phyloP scores from a whole-genome alignment of 1,140 invertebrate species.

The Lordiphosa collinella region DNA sequence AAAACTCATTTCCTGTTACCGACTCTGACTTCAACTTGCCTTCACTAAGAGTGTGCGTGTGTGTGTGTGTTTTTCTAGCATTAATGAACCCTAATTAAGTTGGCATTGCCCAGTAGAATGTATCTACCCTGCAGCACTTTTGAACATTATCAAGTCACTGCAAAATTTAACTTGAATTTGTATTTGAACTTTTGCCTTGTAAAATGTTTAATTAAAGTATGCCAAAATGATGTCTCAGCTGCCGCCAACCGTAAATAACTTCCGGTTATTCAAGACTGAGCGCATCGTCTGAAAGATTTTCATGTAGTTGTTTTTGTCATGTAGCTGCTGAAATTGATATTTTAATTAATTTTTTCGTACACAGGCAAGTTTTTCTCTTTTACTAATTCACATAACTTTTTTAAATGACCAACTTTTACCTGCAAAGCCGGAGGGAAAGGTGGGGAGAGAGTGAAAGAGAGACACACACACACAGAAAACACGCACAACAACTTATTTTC shows the following conservation, averaged over 20 bases:
- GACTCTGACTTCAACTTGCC: background rate
- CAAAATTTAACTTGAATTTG: conserved; percentile 10
- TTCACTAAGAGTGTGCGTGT: background rate
- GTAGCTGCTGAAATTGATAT: conserved; percentile 17
- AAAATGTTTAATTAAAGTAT: conserved; percentile 13
- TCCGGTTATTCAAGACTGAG: conserved; percentile 7
- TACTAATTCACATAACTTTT: conserved; percentile 9
- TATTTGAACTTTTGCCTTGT: conserved; percentile 7
- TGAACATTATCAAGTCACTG: conserved; percentile 2
- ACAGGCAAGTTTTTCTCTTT: background rate
- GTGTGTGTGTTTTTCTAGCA: conserved; percentile 37
- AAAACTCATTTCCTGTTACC: conserved; percentile 51
- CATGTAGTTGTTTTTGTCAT: conserved; percentile 7
- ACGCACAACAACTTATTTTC: background rate
- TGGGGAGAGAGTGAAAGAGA: background rate
- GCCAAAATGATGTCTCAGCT: background rate
- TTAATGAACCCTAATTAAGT: conserved; percentile 60
- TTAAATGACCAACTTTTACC: conserved; percentile 13
- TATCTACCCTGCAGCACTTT: background rate
- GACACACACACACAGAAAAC: background rate
- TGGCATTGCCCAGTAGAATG: conserved; percentile 7
- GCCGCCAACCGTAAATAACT: conserved; percentile 13
- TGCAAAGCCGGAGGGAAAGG: background rate
- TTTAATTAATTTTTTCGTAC: conserved; percentile 14
- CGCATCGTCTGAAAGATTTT: background rate